Percentiles rank a stretch among this genome's conserved stretches.
phyloP scores from a whole-genome alignment of 2,797 vertebrate species.

The Zalophus californianus region DNA sequence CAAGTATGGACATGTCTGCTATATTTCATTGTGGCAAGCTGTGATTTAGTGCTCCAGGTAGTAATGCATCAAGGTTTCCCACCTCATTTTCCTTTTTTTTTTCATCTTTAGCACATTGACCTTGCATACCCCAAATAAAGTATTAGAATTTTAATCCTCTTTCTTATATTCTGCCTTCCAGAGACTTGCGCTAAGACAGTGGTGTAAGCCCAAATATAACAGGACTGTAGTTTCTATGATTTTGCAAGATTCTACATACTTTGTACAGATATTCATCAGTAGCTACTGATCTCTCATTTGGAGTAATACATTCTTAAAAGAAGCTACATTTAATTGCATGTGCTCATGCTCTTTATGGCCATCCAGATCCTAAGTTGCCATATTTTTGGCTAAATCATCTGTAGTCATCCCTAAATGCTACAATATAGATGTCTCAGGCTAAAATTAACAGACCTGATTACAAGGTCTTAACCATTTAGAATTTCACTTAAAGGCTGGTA shows the following conservation, averaged over 20 bases:
- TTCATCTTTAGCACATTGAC: not conserved
- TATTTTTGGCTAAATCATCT: not conserved
- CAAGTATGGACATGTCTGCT: not conserved
- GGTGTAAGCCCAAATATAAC: not conserved
- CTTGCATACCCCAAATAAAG: not conserved
- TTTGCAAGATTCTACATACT: not conserved
- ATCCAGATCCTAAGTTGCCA: not conserved
- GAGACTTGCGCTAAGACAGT: not conserved
- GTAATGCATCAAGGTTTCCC: not conserved
- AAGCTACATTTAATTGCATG: not conserved
- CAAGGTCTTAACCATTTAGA: not conserved
- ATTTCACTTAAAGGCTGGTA: constrained; percentile 37
- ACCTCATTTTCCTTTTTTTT: not conserved
- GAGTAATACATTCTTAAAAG: not conserved
- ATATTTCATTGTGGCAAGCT: not conserved
- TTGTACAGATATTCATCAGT: not conserved
- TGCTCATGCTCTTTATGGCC: not conserved
- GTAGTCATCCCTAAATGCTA: not conserved
- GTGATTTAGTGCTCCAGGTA: not conserved
- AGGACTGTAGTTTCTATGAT: not conserved
- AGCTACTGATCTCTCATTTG: not conserved
- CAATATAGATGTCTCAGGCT: not conserved
- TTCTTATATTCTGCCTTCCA: not conserved
- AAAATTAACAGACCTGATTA: not conserved
- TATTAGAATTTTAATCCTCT: not conserved